These are phyloP conservation scores for Agrochola circellaris DNA, from an alignment of 2,888 invertebrate genomes.

Conservation along the genomic window DNA sequence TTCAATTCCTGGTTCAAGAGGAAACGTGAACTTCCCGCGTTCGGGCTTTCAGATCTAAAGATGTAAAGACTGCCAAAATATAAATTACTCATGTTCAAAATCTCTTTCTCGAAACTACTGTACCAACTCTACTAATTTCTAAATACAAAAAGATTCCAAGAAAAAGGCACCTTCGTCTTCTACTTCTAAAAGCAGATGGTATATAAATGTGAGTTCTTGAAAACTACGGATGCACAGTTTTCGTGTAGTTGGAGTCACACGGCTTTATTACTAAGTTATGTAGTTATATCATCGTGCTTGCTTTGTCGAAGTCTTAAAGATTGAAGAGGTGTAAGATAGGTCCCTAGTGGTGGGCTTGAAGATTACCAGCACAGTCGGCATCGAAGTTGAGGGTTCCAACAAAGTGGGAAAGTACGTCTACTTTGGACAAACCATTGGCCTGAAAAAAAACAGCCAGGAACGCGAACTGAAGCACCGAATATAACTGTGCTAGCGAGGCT, in stretches of 20 bases:
- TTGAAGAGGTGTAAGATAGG: neutral
- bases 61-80: constrained; percentile 30
- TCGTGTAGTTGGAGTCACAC: too few relatives aligned
- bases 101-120: neutral
- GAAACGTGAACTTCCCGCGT: constrained; percentile 45
- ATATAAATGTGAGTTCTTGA: neutral
- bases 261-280: too few relatives aligned
- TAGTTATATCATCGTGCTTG: too few relatives aligned
- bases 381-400: too few relatives aligned
- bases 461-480: too few relatives aligned
- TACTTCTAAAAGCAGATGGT: neutral
- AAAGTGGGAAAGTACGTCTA: neutral
- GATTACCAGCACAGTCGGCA: too few relatives aligned
- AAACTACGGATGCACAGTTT: neutral
- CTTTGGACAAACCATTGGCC: too few relatives aligned
- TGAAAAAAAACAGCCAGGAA: too few relatives aligned
- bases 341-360: neutral
- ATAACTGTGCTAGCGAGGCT: too few relatives aligned
- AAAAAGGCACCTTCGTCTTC: neutral
- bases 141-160: neutral
- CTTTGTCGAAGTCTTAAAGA: too few relatives aligned
- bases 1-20: constrained; percentile 61
- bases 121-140: neutral
- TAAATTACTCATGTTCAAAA: neutral
- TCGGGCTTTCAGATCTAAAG: constrained; percentile 38